Conservation (phyloP, 2,113 vertebrate species). For the Apteryx owenii region DNA sequence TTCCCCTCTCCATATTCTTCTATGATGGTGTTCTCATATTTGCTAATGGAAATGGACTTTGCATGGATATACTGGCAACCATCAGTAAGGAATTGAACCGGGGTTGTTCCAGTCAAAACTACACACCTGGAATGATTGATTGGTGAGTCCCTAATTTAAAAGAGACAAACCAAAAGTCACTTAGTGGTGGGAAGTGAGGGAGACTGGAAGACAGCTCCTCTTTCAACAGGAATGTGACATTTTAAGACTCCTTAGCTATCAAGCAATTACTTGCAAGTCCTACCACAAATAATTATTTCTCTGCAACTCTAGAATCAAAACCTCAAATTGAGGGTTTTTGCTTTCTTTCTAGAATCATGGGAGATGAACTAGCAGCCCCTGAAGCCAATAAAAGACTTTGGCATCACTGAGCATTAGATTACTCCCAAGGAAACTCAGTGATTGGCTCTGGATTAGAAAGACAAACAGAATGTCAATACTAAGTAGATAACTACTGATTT, state of each 20-base stretch:
- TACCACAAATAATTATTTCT: background rate
- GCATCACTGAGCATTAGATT: background rate
- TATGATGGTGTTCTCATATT: background rate
- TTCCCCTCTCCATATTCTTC: background rate
- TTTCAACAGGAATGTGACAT: background rate
- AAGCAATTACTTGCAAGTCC: background rate
- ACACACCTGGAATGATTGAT: slow-evolving; percentile 70
- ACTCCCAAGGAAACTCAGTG: background rate
- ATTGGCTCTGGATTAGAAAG: background rate
- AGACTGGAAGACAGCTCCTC: background rate
- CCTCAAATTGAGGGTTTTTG: background rate
- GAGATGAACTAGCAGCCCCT: background rate
- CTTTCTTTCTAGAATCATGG: background rate
- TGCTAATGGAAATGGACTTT: slow-evolving; percentile 53
- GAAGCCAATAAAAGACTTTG: background rate
- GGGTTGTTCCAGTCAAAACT: slow-evolving; percentile 65
- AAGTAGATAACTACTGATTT: background rate
- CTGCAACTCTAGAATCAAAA: background rate
- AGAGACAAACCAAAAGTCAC: background rate
- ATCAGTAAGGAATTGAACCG: slow-evolving; percentile 67
- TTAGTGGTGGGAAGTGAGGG: background rate
- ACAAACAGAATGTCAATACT: background rate
- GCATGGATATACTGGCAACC: slow-evolving; percentile 9
- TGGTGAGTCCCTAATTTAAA: slow-evolving; percentile 71
- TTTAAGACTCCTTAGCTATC: background rate